Conservation (phyloP, 2,797 vertebrate genomes). For the Alosa sapidissima region DNA sequence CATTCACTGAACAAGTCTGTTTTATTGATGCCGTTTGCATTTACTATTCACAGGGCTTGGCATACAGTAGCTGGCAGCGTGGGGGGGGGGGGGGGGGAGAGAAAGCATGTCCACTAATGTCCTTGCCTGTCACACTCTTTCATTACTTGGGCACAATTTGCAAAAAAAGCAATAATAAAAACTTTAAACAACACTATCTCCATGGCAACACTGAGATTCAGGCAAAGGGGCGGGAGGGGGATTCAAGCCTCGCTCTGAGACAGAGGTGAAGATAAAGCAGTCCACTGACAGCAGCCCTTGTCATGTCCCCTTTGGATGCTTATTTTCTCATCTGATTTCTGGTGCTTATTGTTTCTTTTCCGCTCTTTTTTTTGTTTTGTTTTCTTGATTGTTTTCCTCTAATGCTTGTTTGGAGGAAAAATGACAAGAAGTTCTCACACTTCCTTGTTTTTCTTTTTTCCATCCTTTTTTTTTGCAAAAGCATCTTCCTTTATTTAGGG, state of each 20-base stretch:
- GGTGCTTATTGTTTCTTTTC: slow-evolving; percentile 33
- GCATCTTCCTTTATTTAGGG: slow-evolving; percentile 39
- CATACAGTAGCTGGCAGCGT: slow-evolving; percentile 49
- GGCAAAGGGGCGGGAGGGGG: neutral
- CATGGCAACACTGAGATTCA: slow-evolving; percentile 29
- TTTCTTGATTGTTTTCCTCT: slow-evolving; percentile 56
- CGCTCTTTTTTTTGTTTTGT: slow-evolving; percentile 53
- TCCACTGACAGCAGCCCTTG: slow-evolving; percentile 70
- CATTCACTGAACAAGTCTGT: slow-evolving; percentile 36
- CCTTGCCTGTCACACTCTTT: neutral
- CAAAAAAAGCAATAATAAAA: neutral
- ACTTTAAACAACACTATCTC: slow-evolving; percentile 14
- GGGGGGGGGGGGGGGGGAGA: slow-evolving; percentile 34
- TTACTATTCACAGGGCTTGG: slow-evolving; percentile 44
- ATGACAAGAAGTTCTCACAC: slow-evolving; percentile 27
- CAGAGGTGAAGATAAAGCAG: slow-evolving; percentile 41
- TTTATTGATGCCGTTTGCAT: slow-evolving; percentile 43
- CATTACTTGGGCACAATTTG: slow-evolving; percentile 15
- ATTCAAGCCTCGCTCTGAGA: neutral
- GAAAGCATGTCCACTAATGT: neutral
- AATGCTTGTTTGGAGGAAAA: slow-evolving; percentile 11
- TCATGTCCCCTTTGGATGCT: slow-evolving; percentile 70
- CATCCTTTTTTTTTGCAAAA: slow-evolving; percentile 55
- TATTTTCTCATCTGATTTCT: slow-evolving; percentile 60
- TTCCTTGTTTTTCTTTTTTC: slow-evolving; percentile 39